Evolutionary conservation across 1,140 invertebrate species (phyloP).

Genomic region (Goniozus legneri): DNA sequence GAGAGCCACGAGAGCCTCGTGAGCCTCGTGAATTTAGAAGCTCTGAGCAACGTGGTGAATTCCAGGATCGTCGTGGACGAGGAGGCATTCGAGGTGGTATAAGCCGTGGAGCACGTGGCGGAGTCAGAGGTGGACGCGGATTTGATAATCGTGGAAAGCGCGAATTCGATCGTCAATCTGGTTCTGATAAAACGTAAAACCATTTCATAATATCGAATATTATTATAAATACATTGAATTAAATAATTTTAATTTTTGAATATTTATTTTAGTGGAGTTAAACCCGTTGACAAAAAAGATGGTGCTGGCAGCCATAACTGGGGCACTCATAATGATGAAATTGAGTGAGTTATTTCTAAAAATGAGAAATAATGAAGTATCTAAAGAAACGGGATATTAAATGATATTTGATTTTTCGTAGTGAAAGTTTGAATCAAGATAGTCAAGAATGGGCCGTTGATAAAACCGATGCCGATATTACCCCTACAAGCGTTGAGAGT

Average conservation of each 20-base stretch:
- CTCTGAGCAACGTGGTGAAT: slow-evolving; percentile 18
- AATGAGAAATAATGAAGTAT: neutral
- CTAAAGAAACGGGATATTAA: too few species aligned
- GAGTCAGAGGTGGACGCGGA: slow-evolving; percentile 44
- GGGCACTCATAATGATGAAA: slow-evolving; percentile 89
- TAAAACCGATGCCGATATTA: slow-evolving; percentile 41
- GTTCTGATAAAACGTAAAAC: slow-evolving; percentile 87
- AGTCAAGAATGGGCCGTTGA: slow-evolving; percentile 53
- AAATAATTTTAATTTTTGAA: slow-evolving; percentile 38
- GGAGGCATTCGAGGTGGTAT: slow-evolving; percentile 48
- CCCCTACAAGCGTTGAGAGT: slow-evolving; percentile 32
- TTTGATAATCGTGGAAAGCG: slow-evolving; percentile 78
- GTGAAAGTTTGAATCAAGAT: slow-evolving; percentile 49
- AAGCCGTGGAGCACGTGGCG: slow-evolving; percentile 51
- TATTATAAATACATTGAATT: slow-evolving; percentile 3
- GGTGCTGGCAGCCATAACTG: slow-evolving; percentile 93
- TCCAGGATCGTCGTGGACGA: slow-evolving; percentile 38
- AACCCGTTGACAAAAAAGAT: slow-evolving; percentile 90
- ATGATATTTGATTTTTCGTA: slow-evolving; percentile 14
- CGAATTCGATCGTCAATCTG: slow-evolving; percentile 92
- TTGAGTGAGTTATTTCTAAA: slow-evolving; percentile 62
- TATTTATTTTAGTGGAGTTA: slow-evolving; percentile 85
- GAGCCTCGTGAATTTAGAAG: slow-evolving; percentile 26
- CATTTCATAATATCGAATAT: neutral
- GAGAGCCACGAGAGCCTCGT: slow-evolving; percentile 27